A percentile compares a stretch with the other conserved stretches of the same genome.
These are phyloP conservation scores for Sycobia sp. DNA, from an alignment of 1,140 invertebrate species.

Conservation along the genomic window DNA sequence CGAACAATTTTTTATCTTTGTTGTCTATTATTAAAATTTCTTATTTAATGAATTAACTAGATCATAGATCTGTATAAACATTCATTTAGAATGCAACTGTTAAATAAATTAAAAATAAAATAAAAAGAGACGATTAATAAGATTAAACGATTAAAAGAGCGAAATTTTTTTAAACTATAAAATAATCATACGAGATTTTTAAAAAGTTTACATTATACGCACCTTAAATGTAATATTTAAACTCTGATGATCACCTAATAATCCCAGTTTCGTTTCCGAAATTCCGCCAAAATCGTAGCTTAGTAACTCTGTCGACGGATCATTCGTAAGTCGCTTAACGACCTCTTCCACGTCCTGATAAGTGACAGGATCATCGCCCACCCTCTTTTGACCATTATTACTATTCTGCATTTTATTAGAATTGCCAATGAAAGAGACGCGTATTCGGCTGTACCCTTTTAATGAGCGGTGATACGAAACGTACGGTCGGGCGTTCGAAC, in stretches of 20 bases:
- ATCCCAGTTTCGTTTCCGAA: neutral
- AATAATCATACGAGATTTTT: neutral
- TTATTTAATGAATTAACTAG: too few relatives aligned
- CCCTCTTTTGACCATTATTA: neutral
- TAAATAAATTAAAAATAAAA: neutral
- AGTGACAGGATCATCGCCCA: neutral
- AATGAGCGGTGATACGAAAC: neutral
- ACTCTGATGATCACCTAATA: neutral
- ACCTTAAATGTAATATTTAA: neutral
- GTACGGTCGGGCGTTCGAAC: neutral
- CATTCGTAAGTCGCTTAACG: neutral
- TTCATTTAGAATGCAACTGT: neutral
- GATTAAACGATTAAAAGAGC: too few relatives aligned
- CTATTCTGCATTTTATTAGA: neutral
- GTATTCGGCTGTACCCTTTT: too few relatives aligned
- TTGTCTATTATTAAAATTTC: too few relatives aligned
- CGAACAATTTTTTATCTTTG: too few relatives aligned
- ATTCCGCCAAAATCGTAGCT: neutral
- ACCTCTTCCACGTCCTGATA: neutral
- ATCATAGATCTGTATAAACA: neutral
- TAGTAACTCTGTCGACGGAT: neutral
- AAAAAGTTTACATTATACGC: too few relatives aligned
- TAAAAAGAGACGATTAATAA: neutral
- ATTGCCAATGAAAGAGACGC: neutral
- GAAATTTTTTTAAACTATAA: neutral